Conservation (phyloP, 2,797 vertebrate species). For the Hipposideros larvatus region DNA sequence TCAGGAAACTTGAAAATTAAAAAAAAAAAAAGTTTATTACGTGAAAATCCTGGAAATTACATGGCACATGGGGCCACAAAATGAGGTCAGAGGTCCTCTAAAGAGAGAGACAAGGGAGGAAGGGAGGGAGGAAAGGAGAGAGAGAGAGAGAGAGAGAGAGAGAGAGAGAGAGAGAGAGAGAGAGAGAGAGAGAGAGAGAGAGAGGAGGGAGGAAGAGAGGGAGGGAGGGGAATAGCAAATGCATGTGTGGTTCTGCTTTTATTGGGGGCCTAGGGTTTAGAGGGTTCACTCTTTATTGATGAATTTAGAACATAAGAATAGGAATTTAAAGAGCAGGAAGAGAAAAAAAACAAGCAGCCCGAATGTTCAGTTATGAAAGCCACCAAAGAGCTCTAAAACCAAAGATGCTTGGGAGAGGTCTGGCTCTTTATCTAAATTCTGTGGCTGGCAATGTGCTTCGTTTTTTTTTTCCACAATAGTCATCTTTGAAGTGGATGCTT, state of each 20-base stretch:
- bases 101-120: neutral
- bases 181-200: neutral
- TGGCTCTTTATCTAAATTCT: neutral
- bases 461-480: neutral
- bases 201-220: neutral
- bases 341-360: neutral
- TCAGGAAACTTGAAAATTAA: neutral
- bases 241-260: neutral
- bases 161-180: neutral
- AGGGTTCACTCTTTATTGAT: neutral
- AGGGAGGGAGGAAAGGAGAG: neutral
- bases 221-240: neutral
- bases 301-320: neutral
- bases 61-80: neutral
- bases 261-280: neutral
- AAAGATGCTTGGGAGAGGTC: neutral
- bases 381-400: neutral
- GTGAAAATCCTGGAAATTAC: neutral
- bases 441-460: too few species aligned
- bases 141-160: neutral
- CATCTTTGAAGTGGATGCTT: neutral
- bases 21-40: neutral
- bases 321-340: neutral
- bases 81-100: neutral
- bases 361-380: neutral